phyloP scores from a whole-genome alignment of 2,888 invertebrate genomes.

The Oligia fasciuncula region DNA sequence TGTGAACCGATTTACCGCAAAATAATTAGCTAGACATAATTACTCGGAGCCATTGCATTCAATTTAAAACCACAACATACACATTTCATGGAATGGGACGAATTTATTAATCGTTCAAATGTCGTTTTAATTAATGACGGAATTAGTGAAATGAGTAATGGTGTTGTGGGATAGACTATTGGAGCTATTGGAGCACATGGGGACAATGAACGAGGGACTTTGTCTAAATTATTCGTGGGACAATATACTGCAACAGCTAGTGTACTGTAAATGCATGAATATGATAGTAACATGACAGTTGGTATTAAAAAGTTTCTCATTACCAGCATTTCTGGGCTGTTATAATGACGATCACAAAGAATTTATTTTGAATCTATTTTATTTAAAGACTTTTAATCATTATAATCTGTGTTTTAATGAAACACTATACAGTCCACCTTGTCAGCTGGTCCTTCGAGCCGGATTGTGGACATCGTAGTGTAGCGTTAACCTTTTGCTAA shows the following conservation, averaged over 20 bases:
- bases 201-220: slow-evolving; percentile 11
- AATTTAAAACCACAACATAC: slow-evolving; percentile 58
- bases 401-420: too few relatives aligned
- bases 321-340: too few relatives aligned
- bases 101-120: slow-evolving; percentile 51
- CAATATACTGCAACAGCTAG: neutral
- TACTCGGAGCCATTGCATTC: slow-evolving; percentile 48
- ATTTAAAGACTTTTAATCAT: neutral
- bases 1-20: slow-evolving; percentile 50
- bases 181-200: slow-evolving; percentile 22
- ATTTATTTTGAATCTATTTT: neutral
- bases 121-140: slow-evolving; percentile 51
- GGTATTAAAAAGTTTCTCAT: neutral
- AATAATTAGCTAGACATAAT: slow-evolving; percentile 61
- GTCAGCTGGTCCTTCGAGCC: too few relatives aligned
- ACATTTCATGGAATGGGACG: slow-evolving; percentile 38
- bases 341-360: neutral
- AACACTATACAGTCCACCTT: too few relatives aligned
- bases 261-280: neutral
- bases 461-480: too few relatives aligned
- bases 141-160: slow-evolving; percentile 48
- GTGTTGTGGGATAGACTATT: slow-evolving; percentile 9
- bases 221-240: neutral
- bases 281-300: neutral
- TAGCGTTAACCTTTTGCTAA: neutral